These are phyloP conservation scores for Burhinus bistriatus DNA, from an alignment of 2,113 vertebrate species.

Conservation along the genomic window DNA sequence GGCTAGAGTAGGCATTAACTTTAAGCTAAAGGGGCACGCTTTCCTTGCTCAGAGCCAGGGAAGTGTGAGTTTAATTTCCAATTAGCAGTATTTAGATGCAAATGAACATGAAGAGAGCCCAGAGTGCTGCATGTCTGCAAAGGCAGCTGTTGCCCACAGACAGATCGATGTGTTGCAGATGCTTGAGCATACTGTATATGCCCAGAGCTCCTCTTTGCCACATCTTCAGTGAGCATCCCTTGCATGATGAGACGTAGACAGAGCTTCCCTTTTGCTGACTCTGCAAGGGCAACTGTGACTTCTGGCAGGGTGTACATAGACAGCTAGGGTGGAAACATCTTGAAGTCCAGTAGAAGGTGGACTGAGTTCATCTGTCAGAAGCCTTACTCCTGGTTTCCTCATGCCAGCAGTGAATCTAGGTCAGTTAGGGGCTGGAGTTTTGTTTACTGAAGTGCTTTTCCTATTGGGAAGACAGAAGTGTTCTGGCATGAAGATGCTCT, in stretches of 20 bases:
- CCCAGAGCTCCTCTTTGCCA: not conserved
- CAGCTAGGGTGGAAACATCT: not conserved
- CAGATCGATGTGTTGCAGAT: not conserved
- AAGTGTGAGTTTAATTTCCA: constrained; percentile 10
- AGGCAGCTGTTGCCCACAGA: constrained; percentile 18
- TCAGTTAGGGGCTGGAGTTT: not conserved
- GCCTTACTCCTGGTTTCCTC: not conserved
- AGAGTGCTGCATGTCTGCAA: not conserved
- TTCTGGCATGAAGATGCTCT: not conserved
- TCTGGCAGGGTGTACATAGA: not conserved
- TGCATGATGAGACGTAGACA: not conserved
- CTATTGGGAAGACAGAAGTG: not conserved
- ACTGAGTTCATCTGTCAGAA: not conserved
- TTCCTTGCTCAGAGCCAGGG: not conserved
- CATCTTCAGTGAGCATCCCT: not conserved
- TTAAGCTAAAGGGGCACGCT: not conserved
- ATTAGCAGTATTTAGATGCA: constrained; percentile 7
- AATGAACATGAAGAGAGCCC: not conserved
- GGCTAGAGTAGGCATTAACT: not conserved
- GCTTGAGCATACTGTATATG: not conserved
- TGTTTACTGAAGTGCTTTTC: not conserved
- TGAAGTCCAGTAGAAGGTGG: not conserved
- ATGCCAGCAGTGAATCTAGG: not conserved
- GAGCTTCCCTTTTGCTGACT: not conserved
- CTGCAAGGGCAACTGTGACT: not conserved